Conservation (phyloP, 2,113 vertebrate genomes). For the Crotalus viridis region DNA sequence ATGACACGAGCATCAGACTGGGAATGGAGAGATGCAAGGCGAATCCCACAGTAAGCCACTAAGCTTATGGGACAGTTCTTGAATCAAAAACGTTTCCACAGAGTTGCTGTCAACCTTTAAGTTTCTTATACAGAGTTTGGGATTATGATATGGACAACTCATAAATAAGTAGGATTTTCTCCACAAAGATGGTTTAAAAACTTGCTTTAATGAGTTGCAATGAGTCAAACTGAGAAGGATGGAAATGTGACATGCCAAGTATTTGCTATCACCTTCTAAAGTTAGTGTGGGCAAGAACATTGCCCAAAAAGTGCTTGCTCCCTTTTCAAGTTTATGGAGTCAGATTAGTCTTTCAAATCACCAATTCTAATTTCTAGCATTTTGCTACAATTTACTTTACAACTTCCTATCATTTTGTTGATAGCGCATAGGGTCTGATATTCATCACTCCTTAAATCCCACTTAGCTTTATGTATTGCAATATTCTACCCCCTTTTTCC, state of each 20-base stretch:
- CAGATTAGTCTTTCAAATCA: background rate
- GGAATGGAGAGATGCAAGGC: background rate
- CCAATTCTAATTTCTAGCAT: background rate
- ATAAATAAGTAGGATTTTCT: background rate
- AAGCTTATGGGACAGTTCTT: background rate
- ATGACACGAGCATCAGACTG: background rate
- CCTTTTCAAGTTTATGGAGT: background rate
- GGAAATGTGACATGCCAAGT: background rate
- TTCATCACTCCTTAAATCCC: background rate
- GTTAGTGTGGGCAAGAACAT: too few species aligned
- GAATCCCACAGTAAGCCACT: background rate
- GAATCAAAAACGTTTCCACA: background rate
- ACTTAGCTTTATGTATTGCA: background rate
- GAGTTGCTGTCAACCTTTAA: background rate
- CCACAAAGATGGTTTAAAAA: background rate
- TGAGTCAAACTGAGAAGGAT: background rate
- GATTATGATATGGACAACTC: background rate
- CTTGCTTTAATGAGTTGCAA: background rate
- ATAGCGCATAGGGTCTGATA: background rate
- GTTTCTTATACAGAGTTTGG: background rate
- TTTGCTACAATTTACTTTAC: background rate
- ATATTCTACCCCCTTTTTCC: background rate
- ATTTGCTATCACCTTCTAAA: background rate
- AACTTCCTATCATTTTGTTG: background rate
- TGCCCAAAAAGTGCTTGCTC: background rate